Percentiles rank a stretch among this genome's conserved stretches.
Conservation (phyloP, 2,113 vertebrate genomes). For the Phaetusa simplex region DNA sequence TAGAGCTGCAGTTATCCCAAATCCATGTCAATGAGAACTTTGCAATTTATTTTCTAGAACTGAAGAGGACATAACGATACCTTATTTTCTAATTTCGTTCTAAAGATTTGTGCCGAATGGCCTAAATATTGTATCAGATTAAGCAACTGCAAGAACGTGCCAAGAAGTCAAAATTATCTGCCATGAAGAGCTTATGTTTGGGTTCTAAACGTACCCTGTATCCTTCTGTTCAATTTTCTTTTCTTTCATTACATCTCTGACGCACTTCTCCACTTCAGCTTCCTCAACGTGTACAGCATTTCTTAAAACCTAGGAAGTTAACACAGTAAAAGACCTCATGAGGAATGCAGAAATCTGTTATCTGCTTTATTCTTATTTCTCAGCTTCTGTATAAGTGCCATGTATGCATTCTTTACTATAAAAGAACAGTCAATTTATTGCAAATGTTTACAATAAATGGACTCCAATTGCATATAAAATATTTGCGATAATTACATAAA, state of each 20-base stretch:
- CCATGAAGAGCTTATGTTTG: neutral
- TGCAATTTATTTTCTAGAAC: neutral
- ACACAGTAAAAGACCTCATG: neutral
- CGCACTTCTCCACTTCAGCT: conserved; percentile 76
- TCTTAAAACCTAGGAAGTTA: conserved; percentile 80
- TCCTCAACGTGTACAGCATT: conserved; percentile 73
- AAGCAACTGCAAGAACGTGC: neutral
- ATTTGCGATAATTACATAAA: neutral
- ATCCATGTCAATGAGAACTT: neutral
- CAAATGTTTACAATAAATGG: neutral
- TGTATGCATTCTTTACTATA: neutral
- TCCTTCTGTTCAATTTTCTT: conserved; percentile 86
- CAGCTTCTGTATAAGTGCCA: neutral
- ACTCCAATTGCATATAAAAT: neutral
- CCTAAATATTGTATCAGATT: neutral
- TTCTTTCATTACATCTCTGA: conserved; percentile 83
- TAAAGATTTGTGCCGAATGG: neutral
- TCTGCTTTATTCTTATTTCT: neutral
- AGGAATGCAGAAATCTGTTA: neutral
- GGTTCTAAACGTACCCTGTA: conserved; percentile 73
- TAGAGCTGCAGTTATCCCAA: neutral
- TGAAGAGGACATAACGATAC: neutral
- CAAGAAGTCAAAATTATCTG: neutral
- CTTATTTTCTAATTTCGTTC: neutral
- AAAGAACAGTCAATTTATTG: neutral